These are phyloP conservation scores for Oscheius myriophilus DNA, from an alignment of 2,888 invertebrate genomes.

Conservation along the genomic window DNA sequence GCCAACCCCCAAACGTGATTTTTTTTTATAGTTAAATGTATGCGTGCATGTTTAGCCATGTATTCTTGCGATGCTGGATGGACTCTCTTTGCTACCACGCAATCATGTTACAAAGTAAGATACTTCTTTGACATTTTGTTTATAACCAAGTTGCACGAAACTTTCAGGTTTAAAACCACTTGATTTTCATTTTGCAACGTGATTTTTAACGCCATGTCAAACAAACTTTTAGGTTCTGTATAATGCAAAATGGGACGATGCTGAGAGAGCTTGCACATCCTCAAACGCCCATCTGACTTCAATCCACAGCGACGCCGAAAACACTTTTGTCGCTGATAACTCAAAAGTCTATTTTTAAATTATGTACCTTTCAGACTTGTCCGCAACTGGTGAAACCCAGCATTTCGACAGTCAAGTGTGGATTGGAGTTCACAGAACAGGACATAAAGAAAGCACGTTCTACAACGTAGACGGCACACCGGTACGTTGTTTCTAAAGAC, in stretches of 20 bases:
- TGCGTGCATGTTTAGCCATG: not conserved
- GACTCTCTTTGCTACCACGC: conserved; percentile 17
- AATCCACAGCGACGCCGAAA: conserved; percentile 29
- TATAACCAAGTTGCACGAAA: too few species aligned
- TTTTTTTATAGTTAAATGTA: not conserved
- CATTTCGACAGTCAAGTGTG: conserved; percentile 16
- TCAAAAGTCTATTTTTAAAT: not conserved
- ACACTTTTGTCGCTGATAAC: conserved; percentile 18
- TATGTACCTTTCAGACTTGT: conserved; percentile 4
- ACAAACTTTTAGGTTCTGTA: conserved; percentile 5
- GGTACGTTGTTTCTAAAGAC: not conserved
- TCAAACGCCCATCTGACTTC: conserved; percentile 20
- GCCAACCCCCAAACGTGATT: conserved; percentile 13
- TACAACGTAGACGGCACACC: conserved; percentile 18
- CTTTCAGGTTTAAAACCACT: too few species aligned
- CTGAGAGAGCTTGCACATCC: conserved; percentile 21
- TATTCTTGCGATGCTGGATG: conserved; percentile 24
- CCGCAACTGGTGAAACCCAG: conserved; percentile 15
- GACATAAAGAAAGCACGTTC: conserved; percentile 10
- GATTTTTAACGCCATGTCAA: too few species aligned
- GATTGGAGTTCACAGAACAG: conserved; percentile 27
- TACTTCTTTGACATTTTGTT: too few species aligned
- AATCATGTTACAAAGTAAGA: conserved; percentile 30
- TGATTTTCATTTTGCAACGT: too few species aligned
- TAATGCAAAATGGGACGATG: conserved; percentile 17